Evolutionary conservation across 2,113 vertebrate species (phyloP), one percentile per base, ranked within the genome.

Genomic region (Phoenicopterus ruber): DNA sequence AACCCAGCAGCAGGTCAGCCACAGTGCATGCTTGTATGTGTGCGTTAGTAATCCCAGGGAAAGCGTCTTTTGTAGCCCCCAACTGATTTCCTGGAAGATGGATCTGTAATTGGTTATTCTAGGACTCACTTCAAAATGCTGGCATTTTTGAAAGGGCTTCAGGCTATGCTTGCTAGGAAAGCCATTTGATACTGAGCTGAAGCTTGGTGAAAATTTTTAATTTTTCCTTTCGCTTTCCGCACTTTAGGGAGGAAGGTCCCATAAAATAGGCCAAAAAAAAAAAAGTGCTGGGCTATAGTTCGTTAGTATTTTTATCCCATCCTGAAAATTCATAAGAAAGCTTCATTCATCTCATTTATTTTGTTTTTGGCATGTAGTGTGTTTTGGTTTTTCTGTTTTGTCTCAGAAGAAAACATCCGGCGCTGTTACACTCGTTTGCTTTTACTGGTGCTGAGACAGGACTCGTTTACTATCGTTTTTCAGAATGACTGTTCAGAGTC

Each of bases 381-480:
- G 59, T 58, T 92, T 63, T 88, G 71, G 28, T 81, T 65, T 82
- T 76, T 66, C 15, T 81, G n/a, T 79, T 90, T 69, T 76, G 73
- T 66, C 70, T 87, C 29, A 5, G 67, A 65, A 57, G 50, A 32
- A 77, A 61, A 36, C 55, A 28, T 12, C 44, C 0, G 0, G 31
- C 32, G 8, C 47, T 5, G 3, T n/a, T 25, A 20, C 9, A 4
- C 49, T 82, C 10, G 0, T 54, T 67, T 58, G 49, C 78, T 79
- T 79, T 49, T 38, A 4, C 25, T 58, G 70, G 28, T 69, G 66
- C 79, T 21, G 44, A 61, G 69, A 14, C 42, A 34, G 70, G 40
- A 20, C 10, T 5, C 4, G 52, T 22, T 38, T 34, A 2, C 13
- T 0, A 1, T 24, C 3, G 2, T 49, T 57, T 80, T 24, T 57